phyloP scores from a whole-genome alignment of 2,113 vertebrate genomes.

The Callospermophilus lateralis region DNA sequence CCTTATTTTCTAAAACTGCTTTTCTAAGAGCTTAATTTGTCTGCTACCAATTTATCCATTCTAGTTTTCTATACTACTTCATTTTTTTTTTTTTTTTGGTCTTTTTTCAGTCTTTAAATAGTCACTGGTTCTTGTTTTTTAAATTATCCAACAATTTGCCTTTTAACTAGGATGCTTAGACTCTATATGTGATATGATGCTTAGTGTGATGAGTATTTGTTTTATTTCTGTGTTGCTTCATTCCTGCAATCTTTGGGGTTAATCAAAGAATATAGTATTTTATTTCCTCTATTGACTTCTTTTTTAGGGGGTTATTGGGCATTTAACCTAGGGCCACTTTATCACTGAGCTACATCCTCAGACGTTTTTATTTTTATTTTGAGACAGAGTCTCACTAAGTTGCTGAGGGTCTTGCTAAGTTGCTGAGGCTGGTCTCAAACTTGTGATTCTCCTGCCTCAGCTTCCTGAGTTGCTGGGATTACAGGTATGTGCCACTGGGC shows the following conservation, averaged over 20 bases:
- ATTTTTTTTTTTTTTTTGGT: background rate
- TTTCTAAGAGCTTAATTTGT: background rate
- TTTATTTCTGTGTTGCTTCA: conserved; percentile 38
- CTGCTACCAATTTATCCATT: background rate
- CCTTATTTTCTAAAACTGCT: conserved; percentile 25
- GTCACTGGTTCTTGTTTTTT: background rate
- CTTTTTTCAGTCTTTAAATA: background rate
- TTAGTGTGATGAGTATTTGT: background rate
- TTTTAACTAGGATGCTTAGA: background rate
- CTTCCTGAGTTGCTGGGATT: no score
- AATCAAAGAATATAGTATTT: background rate
- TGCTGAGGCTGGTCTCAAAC: no score
- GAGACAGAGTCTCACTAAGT: no score
- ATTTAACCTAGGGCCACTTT: no score
- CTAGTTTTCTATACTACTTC: background rate
- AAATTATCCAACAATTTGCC: background rate
- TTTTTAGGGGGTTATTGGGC: no score
- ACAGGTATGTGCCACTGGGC: no score
- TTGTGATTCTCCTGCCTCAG: no score
- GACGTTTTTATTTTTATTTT: no score
- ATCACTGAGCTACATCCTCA: no score
- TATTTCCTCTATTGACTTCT: background rate
- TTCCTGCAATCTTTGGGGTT: conserved; percentile 25
- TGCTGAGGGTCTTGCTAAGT: no score
- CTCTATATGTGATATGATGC: no score